Evolutionary conservation across 2,888 invertebrate genomes (phyloP), one percentile per base, ranked within the genome.

Genomic region (Litoditis marina): DNA sequence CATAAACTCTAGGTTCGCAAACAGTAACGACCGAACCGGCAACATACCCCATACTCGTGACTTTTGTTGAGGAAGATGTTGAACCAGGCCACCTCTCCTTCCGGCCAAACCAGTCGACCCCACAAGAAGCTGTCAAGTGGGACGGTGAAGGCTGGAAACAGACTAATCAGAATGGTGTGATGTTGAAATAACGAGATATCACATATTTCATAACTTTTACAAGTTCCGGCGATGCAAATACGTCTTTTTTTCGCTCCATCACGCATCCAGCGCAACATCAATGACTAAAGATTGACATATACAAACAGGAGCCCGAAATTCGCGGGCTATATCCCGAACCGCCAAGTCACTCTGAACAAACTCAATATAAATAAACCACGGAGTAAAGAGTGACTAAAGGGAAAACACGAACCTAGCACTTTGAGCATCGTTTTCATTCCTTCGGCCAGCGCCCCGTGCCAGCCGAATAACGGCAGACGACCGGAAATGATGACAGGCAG

Each of bases 21-120:
- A 39, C n/a, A 39, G 39, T 39, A 13, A 39, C n/a, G 13, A 39
- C 11, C 11, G 16, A 39, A 13, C 39, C 11, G 16, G 16, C 39
- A 57, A 65, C 71, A 55, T 91, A 94, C 94, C 83, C 98, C 98
- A 91, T 93, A 99, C 76, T 93, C 87, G 1, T 91, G 89, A 85
- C 96, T 96, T 84, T 91, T 91, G 84, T 99, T 99, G 61, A 92
- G 85, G 53, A 95, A 86, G 0, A 92, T 90, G 84, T 99, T 99
- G 85, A 91, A 99, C 89, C 91, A 94, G 71, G 95, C 88, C 2
- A 98, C 96, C 86, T 94, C 92, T 16, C 92, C 94, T 86, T 98
- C 98, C 0, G 98, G 96, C 96, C 98, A 98, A 28, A 94, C 80
- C 50, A 77, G 82, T 57, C 92, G 87, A 62, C 88, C 88, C 98